phyloP scores from a whole-genome alignment of 2,113 vertebrate species.

The Struthio camelus region DNA sequence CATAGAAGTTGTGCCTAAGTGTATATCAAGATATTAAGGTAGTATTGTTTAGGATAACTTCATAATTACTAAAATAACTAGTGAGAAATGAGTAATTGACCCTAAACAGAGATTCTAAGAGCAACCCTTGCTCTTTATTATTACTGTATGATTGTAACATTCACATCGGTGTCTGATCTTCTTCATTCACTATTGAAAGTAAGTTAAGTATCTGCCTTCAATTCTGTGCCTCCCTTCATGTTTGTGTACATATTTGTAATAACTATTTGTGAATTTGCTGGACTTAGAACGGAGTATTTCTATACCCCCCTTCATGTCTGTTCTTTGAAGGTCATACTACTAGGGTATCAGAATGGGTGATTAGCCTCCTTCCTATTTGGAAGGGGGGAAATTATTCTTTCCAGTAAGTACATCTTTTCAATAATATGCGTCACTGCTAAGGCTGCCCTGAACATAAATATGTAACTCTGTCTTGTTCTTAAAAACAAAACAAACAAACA shows the following conservation, averaged over 20 bases:
- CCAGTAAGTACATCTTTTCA: not conserved
- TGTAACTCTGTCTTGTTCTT: not conserved
- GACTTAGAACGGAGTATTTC: not conserved
- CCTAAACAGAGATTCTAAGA: not conserved
- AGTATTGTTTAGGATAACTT: not conserved
- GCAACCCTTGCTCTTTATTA: not conserved
- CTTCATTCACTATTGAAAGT: not conserved
- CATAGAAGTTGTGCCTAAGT: not conserved
- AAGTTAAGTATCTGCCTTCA: not conserved
- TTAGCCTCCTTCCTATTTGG: not conserved
- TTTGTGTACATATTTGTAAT: not conserved
- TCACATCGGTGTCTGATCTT: not conserved
- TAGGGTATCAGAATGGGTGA: not conserved
- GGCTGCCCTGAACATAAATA: not conserved
- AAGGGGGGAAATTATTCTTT: not conserved
- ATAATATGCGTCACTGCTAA: not conserved
- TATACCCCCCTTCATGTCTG: not conserved
- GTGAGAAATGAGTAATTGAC: not conserved
- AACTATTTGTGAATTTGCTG: not conserved
- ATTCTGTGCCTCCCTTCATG: not conserved
- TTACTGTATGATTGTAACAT: not conserved
- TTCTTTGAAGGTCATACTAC: not conserved
- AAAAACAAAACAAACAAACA: not conserved
- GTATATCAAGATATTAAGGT: not conserved
- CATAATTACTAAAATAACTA: not conserved